A percentile compares a stretch with the other conserved stretches of the same genome.
phyloP scores from a whole-genome alignment of 2,797 vertebrate species.

The Eleutherodactylus coqui region DNA sequence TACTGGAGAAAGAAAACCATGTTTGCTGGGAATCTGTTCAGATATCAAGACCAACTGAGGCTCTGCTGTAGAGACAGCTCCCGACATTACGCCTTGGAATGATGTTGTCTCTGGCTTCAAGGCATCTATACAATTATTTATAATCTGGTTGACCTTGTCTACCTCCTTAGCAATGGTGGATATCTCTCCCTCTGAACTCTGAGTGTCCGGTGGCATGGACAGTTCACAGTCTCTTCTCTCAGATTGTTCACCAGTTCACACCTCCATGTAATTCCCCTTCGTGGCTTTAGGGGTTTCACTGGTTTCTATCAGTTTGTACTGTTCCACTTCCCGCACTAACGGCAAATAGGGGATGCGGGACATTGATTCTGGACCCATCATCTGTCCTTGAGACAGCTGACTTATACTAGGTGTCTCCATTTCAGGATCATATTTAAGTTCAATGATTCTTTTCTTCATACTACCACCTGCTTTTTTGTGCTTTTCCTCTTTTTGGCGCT shows the following conservation, averaged over 20 bases:
- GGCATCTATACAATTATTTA: conserved; percentile 98
- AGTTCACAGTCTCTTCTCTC: conserved; percentile 91
- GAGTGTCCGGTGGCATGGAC: conserved; percentile 84
- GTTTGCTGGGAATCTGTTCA: conserved; percentile 91
- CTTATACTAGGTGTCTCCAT: conserved; percentile 91
- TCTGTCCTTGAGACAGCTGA: conserved; percentile 93
- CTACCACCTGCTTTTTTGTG: conserved; percentile 89
- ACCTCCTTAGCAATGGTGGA: conserved; percentile 98
- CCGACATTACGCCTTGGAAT: conserved; percentile 92
- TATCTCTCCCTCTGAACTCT: conserved; percentile 93
- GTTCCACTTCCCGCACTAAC: conserved; percentile 84
- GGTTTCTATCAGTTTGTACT: conserved; percentile 92
- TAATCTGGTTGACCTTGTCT: conserved; percentile 99
- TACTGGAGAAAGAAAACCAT: conserved; percentile 86
- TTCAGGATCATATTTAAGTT: conserved; percentile 94
- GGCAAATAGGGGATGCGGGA: conserved; percentile 92
- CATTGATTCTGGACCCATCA: conserved; percentile 87
- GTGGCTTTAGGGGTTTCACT: conserved; percentile 90
- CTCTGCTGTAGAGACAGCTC: conserved; percentile 86
- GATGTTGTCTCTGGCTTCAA: conserved; percentile 96
- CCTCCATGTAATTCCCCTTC: conserved; percentile 97
- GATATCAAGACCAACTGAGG: conserved; percentile 93
- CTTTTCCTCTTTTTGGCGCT: conserved; percentile 90
- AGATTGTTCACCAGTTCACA: conserved; percentile 86
- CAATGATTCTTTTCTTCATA: conserved; percentile 95